These are phyloP conservation scores for Squalus acanthias DNA, from an alignment of 2,797 vertebrate genomes.

Conservation along the genomic window DNA sequence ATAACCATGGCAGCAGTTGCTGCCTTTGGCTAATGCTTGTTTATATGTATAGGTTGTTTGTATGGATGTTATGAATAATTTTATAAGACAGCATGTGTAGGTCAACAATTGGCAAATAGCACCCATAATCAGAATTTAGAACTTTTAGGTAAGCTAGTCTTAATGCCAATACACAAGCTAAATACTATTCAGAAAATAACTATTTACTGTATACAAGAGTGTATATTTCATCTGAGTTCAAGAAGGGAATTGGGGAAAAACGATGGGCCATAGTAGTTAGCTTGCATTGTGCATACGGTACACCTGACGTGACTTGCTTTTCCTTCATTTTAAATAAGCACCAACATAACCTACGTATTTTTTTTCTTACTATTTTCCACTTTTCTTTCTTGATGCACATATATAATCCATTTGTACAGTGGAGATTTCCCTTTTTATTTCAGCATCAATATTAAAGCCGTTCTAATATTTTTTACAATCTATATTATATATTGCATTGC, in stretches of 20 bases:
- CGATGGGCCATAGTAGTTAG: neutral
- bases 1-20: neutral
- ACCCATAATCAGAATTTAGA: neutral
- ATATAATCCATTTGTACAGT: neutral
- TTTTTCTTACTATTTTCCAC: neutral
- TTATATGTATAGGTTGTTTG: neutral
- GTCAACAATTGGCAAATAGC: neutral
- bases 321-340: neutral
- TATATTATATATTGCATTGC: neutral
- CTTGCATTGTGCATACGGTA: neutral
- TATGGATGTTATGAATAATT: neutral
- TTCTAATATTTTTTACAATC: neutral
- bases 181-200: neutral
- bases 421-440: neutral
- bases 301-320: neutral
- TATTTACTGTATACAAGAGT: neutral
- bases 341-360: neutral
- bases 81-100: neutral
- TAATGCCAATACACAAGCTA: neutral
- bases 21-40: neutral
- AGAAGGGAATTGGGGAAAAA: neutral
- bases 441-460: neutral
- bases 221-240: neutral
- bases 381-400: neutral
- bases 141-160: neutral